Conservation (phyloP, 2,888 invertebrate species). For the Syrista parreyssii region DNA sequence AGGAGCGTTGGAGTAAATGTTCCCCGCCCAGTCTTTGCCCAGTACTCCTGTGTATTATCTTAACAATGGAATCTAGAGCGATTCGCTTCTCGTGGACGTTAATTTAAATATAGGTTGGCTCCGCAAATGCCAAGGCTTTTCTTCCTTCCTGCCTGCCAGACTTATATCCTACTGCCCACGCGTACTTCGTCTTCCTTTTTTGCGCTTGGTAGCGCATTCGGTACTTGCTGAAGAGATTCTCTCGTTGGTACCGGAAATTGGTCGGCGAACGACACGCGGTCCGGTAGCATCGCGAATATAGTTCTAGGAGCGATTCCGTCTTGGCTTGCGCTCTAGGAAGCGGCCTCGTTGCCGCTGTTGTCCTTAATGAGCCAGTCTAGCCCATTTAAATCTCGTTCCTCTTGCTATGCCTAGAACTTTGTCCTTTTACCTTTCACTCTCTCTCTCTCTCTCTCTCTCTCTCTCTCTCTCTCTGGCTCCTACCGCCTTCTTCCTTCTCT, state of each 20-base stretch:
- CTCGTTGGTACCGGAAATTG: neutral
- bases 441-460: no score
- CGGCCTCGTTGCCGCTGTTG: constrained; percentile 48
- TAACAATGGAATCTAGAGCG: constrained; percentile 32
- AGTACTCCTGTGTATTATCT: constrained; percentile 20
- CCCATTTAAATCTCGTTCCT: constrained; percentile 43
- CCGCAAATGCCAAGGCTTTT: constrained; percentile 5
- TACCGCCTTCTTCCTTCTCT: neutral
- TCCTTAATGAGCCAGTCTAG: constrained; percentile 57
- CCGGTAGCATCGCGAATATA: neutral
- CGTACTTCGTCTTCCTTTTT: neutral
- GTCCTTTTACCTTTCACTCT: constrained; percentile 10
- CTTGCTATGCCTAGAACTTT: constrained; percentile 13
- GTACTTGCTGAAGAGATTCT: neutral
- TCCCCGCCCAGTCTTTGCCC: neutral
- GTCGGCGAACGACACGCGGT: neutral
- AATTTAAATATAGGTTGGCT: constrained; percentile 1
- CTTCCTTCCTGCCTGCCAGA: neutral
- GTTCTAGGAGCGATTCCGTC: constrained; percentile 21
- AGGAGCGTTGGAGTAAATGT: constrained; percentile 2
- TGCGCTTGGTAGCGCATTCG: neutral
- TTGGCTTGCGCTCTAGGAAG: constrained; percentile 59
- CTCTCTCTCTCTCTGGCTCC: no score
- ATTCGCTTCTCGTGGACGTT: constrained; percentile 6
- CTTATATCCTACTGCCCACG: neutral